phyloP scores from a whole-genome alignment of 2,113 vertebrate species.

The Acanthisitta chloris region DNA sequence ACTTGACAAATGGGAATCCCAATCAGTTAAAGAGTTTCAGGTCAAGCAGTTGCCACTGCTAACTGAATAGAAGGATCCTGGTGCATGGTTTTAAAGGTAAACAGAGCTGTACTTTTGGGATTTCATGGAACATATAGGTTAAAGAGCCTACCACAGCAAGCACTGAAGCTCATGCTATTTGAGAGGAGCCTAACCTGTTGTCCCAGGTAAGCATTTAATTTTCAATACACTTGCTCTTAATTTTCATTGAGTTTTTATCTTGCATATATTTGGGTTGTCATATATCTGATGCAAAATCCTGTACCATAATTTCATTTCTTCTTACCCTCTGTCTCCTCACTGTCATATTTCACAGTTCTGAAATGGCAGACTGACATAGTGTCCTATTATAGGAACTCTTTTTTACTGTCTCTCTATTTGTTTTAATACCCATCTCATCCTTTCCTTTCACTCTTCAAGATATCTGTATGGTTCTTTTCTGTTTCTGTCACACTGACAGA shows the following conservation, averaged over 20 bases:
- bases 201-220: slow-evolving; percentile 55
- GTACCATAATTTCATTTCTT: not conserved
- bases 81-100: slow-evolving; percentile 32
- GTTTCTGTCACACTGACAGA: not conserved
- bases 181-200: not conserved
- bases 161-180: not conserved
- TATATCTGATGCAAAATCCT: not conserved
- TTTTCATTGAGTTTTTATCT: not conserved
- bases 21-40: not conserved
- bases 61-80: not conserved
- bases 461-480: not conserved
- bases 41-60: slow-evolving; percentile 24
- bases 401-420: not conserved
- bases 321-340: not conserved
- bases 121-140: not conserved
- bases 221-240: not conserved
- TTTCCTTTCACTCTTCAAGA: not conserved
- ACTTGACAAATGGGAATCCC: not conserved
- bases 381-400: not conserved
- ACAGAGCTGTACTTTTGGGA: not conserved
- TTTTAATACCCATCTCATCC: not conserved
- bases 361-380: not conserved
- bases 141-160: not conserved
- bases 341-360: not conserved
- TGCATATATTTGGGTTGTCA: not conserved